phyloP scores from a whole-genome alignment of 1,140 invertebrate genomes.

The Arion vulgaris region DNA sequence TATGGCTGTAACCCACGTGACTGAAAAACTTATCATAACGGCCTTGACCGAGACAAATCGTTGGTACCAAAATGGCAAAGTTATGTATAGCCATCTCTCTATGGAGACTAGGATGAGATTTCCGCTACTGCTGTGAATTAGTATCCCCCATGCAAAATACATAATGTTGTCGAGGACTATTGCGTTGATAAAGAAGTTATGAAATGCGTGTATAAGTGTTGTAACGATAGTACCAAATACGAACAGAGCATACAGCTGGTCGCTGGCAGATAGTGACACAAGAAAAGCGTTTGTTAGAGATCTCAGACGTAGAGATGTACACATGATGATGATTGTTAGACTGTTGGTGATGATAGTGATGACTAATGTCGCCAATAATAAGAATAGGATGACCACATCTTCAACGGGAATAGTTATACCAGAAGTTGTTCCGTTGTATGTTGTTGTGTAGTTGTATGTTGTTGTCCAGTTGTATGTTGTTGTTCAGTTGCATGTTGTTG shows the following conservation, averaged over 20 bases:
- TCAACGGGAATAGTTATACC: no score
- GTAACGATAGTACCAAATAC: background rate
- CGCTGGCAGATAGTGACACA: slow-evolving; percentile 10
- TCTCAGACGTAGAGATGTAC: background rate
- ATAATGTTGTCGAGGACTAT: background rate
- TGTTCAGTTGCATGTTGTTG: no score
- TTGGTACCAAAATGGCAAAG: slow-evolving; percentile 15
- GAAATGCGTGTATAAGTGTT: background rate
- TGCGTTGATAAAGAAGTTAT: background rate
- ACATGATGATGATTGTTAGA: background rate
- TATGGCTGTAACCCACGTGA: background rate
- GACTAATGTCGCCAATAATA: background rate
- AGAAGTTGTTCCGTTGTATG: no score
- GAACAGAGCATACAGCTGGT: background rate
- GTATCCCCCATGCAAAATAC: slow-evolving; percentile 7
- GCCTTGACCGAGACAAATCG: background rate
- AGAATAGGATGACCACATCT: no score
- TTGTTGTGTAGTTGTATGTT: no score
- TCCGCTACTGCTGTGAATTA: slow-evolving; percentile 18
- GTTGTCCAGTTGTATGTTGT: no score
- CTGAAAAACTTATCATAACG: background rate
- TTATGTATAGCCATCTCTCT: slow-evolving; percentile 19
- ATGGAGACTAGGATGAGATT: slow-evolving; percentile 5
- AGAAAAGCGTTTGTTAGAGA: background rate
- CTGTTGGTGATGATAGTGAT: background rate